Percentiles rank a stretch among this genome's conserved stretches.
These are phyloP conservation scores for Pissodes strobi DNA, from an alignment of 1,140 invertebrate genomes.

Conservation along the genomic window DNA sequence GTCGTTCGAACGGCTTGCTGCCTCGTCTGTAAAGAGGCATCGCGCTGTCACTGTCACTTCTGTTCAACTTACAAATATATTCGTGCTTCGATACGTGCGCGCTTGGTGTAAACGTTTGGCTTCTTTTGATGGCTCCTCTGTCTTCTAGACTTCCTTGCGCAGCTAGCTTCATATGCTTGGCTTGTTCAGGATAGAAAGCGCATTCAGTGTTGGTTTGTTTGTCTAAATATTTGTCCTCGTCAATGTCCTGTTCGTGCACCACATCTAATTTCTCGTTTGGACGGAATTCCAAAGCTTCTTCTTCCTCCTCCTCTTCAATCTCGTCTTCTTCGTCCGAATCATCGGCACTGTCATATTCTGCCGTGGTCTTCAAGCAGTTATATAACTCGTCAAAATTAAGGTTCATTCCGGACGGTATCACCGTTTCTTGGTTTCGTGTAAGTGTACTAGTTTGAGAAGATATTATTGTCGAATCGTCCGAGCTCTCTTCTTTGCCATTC, in stretches of 20 bases:
- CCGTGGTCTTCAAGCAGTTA: conserved; percentile 59
- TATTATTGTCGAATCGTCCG: conserved; percentile 95
- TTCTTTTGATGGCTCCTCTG: conserved; percentile 82
- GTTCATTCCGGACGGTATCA: conserved; percentile 63
- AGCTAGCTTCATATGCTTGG: conserved; percentile 62
- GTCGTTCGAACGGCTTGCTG: conserved; percentile 82
- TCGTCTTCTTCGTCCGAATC: too few relatives aligned
- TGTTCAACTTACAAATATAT: conserved; percentile 81
- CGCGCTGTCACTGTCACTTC: conserved; percentile 95
- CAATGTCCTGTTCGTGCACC: conserved; percentile 57
- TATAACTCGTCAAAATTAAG: conserved; percentile 65
- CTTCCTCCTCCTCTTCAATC: too few relatives aligned
- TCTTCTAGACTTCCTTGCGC: conserved; percentile 61
- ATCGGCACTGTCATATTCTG: conserved; percentile 55
- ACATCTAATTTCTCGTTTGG: conserved; percentile 61
- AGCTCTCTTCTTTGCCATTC: conserved; percentile 80
- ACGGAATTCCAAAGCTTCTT: conserved; percentile 66
- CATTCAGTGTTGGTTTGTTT: conserved; percentile 96
- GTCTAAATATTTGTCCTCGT: conserved; percentile 61
- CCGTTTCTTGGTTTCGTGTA: conserved; percentile 81
- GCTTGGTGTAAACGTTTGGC: conserved; percentile 94
- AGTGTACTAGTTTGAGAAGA: conserved; percentile 94
- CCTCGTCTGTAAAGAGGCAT: conserved; percentile 86
- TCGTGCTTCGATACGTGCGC: conserved; percentile 83
- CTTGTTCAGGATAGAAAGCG: conserved; percentile 80